Conservation (phyloP, 2,113 vertebrate species). For the Plestiodon gilberti region DNA sequence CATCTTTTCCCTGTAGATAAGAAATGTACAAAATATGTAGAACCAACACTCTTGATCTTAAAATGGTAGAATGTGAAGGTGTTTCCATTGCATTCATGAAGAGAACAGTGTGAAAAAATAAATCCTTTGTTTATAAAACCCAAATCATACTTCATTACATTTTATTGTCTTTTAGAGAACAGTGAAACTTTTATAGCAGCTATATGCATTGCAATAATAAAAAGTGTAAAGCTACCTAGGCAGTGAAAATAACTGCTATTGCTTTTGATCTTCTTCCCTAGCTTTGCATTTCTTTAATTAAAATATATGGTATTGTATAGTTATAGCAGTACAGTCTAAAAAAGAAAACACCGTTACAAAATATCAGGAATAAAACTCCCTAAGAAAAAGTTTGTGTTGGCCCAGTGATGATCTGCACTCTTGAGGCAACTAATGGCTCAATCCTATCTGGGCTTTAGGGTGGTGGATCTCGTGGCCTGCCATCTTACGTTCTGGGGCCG, state of each 20-base stretch:
- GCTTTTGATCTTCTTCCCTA: constrained; percentile 21
- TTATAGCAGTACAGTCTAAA: background rate
- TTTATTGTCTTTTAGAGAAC: constrained; percentile 57
- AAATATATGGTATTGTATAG: constrained; percentile 38
- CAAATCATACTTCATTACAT: constrained; percentile 55
- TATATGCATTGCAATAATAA: constrained; percentile 48
- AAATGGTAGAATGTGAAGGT: constrained; percentile 55
- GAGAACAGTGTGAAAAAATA: constrained; percentile 50
- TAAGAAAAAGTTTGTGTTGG: background rate
- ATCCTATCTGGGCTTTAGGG: background rate
- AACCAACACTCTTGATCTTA: constrained; percentile 30
- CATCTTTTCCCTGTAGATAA: constrained; percentile 34
- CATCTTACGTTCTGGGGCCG: no score
- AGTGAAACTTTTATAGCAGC: constrained; percentile 56
- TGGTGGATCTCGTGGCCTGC: no score
- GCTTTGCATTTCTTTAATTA: constrained; percentile 56
- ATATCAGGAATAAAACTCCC: background rate
- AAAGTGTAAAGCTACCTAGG: constrained; percentile 31
- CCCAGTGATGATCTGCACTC: background rate
- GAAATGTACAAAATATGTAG: constrained; percentile 40
- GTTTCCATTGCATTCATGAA: constrained; percentile 42
- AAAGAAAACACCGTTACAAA: background rate
- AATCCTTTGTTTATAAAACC: constrained; percentile 36
- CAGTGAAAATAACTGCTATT: constrained; percentile 53
- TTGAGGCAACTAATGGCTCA: background rate